These are phyloP conservation scores for Wiebesia pumilae DNA, from an alignment of 1,140 invertebrate species.

Conservation along the genomic window DNA sequence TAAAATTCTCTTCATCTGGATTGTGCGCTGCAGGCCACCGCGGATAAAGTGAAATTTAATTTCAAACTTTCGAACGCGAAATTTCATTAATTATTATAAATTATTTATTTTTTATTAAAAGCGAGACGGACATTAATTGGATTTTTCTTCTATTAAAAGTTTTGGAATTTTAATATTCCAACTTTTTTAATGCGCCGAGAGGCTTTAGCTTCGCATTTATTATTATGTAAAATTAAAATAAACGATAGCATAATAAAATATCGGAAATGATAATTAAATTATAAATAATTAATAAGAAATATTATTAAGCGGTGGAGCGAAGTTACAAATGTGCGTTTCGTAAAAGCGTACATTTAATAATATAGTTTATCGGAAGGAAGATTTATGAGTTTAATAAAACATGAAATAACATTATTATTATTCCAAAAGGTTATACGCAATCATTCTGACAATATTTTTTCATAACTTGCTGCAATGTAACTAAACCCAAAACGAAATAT, in stretches of 20 bases:
- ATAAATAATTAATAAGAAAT: too few species aligned
- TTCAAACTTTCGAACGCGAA: constrained; percentile 33
- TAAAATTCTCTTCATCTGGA: constrained; percentile 41
- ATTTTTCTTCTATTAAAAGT: constrained; percentile 1
- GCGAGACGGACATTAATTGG: background rate
- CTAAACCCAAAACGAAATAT: constrained; percentile 15
- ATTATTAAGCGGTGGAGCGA: background rate
- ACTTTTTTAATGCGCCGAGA: background rate
- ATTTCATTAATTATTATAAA: constrained; percentile 32
- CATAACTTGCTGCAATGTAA: constrained; percentile 12
- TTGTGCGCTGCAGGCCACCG: background rate
- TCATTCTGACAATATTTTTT: constrained; percentile 15
- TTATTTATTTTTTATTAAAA: constrained; percentile 39
- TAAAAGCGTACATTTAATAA: constrained; percentile 1
- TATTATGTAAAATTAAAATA: background rate
- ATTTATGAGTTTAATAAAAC: constrained; percentile 4
- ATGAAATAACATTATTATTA: background rate
- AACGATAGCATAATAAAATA: background rate
- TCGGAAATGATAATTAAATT: background rate
- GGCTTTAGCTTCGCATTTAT: background rate
- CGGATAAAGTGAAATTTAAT: constrained; percentile 44
- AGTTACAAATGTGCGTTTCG: background rate
- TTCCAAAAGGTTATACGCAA: background rate
- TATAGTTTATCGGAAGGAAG: background rate
- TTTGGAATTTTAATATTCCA: background rate